Evolutionary conservation across 2,888 invertebrate genomes (phyloP).

Genomic region (Mythimna albipuncta): DNA sequence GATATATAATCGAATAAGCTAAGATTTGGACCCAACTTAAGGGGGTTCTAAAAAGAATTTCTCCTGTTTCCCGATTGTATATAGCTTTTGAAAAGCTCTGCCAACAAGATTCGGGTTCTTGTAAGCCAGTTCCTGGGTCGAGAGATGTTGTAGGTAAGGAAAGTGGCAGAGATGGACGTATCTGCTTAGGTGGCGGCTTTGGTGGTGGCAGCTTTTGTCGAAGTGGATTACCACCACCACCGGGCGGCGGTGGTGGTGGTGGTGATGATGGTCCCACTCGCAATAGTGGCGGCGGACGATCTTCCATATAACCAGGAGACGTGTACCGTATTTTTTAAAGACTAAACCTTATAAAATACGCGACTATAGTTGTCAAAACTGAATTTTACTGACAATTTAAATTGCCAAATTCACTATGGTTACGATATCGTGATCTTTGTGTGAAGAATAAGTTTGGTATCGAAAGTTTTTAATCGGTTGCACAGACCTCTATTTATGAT

Average conservation of each 20-base stretch:
- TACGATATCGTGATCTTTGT: conserved; percentile 9
- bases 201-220: neutral
- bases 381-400: conserved; percentile 42
- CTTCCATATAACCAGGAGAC: conserved; percentile 30
- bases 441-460: conserved; percentile 10
- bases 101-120: neutral
- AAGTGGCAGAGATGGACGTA: neutral
- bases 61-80: conserved; percentile 73
- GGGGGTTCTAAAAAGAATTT: conserved; percentile 76
- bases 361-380: conserved; percentile 44
- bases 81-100: conserved; percentile 63
- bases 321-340: conserved; percentile 22
- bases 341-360: neutral
- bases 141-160: conserved; percentile 21
- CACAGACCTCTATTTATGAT: no score
- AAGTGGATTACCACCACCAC: neutral
- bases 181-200: neutral
- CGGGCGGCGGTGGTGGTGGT: neutral
- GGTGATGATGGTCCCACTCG: neutral
- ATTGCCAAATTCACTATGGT: conserved; percentile 42
- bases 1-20: conserved; percentile 77
- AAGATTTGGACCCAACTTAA: conserved; percentile 78
- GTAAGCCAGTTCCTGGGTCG: neutral
- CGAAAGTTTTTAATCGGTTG: neutral
- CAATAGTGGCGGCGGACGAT: accelerated